Conservation (phyloP, 2,888 invertebrate species). For the Epistrophe grossulariae region DNA sequence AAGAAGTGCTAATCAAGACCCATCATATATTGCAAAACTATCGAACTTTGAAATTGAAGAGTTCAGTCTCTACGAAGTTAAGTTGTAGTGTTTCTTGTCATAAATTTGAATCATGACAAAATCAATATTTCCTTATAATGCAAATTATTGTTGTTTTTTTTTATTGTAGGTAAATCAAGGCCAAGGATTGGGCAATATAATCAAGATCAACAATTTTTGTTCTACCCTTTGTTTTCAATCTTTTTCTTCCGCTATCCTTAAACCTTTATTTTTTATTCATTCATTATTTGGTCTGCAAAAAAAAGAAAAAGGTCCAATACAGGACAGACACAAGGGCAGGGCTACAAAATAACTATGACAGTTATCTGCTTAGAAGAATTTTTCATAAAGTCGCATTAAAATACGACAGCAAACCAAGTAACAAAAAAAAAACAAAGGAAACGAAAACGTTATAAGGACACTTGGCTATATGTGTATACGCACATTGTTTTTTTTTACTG, state of each 20-base stretch:
- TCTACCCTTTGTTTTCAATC: constrained; percentile 18
- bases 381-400: constrained; percentile 72
- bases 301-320: constrained; percentile 26
- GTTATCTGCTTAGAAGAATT: constrained; percentile 71
- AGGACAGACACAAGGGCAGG: constrained; percentile 24
- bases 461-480: constrained; percentile 5
- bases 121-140: neutral
- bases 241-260: neutral
- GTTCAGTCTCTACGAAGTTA: too few species aligned
- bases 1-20: too few species aligned
- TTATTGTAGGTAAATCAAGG: neutral
- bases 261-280: neutral
- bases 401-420: constrained; percentile 51
- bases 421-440: neutral
- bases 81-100: too few species aligned
- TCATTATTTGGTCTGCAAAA: constrained; percentile 1
- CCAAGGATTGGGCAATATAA: constrained; percentile 41
- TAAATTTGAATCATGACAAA: too few species aligned
- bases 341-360: constrained; percentile 63
- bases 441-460: constrained; percentile 6
- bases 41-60: too few species aligned
- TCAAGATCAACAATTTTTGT: constrained; percentile 52
- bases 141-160: neutral
- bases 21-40: too few species aligned
- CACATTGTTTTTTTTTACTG: constrained; percentile 28